A percentile compares a stretch with the other conserved stretches of the same genome.
These are phyloP conservation scores for Loriculus beryllinus DNA, from an alignment of 2,797 vertebrate genomes.

Conservation along the genomic window DNA sequence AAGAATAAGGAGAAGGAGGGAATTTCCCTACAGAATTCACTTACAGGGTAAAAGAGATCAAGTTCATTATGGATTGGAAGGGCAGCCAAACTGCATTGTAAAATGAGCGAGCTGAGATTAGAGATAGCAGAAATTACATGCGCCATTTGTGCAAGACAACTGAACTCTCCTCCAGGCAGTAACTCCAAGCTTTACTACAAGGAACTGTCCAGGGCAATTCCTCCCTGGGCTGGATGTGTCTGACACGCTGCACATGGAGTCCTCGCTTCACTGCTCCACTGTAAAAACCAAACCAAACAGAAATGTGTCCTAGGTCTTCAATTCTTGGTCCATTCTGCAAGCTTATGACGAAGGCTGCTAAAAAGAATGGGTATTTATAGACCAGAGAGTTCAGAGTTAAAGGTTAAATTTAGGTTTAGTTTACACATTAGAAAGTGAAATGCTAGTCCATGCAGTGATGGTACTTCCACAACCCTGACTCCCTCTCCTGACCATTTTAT, in stretches of 20 bases:
- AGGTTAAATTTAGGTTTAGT: not conserved
- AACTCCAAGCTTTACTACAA: not conserved
- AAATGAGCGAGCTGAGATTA: not conserved
- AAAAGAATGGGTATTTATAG: not conserved
- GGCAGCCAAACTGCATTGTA: not conserved
- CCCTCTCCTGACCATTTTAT: not conserved
- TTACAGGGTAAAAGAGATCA: not conserved
- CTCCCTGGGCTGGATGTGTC: not conserved
- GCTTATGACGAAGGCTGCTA: not conserved
- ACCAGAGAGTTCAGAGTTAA: not conserved
- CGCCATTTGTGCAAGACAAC: not conserved
- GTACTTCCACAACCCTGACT: not conserved
- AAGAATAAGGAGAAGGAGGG: not conserved
- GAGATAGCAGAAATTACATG: not conserved
- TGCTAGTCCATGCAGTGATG: not conserved
- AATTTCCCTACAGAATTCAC: not conserved
- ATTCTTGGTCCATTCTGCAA: not conserved
- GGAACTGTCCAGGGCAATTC: not conserved
- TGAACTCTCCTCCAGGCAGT: not conserved
- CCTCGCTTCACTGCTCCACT: not conserved
- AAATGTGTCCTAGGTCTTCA: not conserved
- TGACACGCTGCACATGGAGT: rapidly evolving
- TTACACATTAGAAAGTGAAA: not conserved
- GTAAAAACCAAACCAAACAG: not conserved
- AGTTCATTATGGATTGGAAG: not conserved